Evolutionary conservation across 2,797 vertebrate genomes (phyloP).

Genomic region (Lutjanus argentimaculatus): DNA sequence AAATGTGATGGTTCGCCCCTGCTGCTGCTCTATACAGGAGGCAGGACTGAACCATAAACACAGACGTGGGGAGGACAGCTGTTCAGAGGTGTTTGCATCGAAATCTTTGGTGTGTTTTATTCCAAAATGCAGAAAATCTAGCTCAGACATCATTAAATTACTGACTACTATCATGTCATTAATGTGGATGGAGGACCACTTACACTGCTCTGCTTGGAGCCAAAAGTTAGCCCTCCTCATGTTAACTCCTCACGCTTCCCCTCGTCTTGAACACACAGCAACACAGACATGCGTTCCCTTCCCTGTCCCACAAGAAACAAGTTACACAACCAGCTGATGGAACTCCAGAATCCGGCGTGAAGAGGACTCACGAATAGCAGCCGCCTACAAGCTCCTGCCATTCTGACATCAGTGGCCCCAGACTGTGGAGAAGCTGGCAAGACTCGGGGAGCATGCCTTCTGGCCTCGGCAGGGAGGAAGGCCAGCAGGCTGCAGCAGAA

Average conservation of each 20-base stretch:
- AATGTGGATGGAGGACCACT: constrained; percentile 12
- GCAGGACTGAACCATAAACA: constrained; percentile 88
- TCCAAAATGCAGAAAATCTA: background rate
- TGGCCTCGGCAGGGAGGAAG: constrained; percentile 84
- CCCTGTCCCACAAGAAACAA: constrained; percentile 62
- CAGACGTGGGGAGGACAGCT: constrained; percentile 76
- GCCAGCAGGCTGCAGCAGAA: constrained; percentile 76
- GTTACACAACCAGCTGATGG: constrained; percentile 84
- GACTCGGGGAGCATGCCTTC: constrained; percentile 83
- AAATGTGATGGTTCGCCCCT: constrained; percentile 92
- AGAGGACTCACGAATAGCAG: constrained; percentile 86
- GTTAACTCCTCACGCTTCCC: constrained; percentile 36
- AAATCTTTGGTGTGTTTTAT: constrained; percentile 39
- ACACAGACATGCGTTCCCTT: constrained; percentile 30
- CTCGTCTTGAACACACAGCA: constrained; percentile 29
- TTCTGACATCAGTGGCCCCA: constrained; percentile 87
- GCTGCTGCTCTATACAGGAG: constrained; percentile 88
- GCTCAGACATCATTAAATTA: background rate
- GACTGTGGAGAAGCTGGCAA: constrained; percentile 84
- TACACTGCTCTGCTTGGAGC: background rate
- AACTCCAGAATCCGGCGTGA: constrained; percentile 86
- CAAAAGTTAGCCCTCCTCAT: constrained; percentile 61
- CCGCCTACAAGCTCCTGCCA: constrained; percentile 87
- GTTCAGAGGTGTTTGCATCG: constrained; percentile 61
- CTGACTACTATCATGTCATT: background rate